Base-by-base conservation (phyloP, 2,888 invertebrate genomes). In the Pyrrhia umbra region DNA sequence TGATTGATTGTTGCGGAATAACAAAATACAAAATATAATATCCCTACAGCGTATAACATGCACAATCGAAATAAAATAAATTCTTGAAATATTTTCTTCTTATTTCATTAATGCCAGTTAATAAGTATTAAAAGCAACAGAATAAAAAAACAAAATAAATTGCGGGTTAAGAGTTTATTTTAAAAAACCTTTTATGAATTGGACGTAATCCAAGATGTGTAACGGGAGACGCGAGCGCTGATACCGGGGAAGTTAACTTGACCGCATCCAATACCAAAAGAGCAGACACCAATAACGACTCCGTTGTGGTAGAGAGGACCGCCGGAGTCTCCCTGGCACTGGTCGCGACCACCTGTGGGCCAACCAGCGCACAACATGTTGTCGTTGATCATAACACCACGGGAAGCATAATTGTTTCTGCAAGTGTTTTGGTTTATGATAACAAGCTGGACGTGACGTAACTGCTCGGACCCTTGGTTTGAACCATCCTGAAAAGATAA, bases 271-370 rank as follows among this genome's bases (percentile, higher is more conserved):
- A 10, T 1, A 0, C 89, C 87, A 73, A 77, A 89, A 5, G 89
- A 90, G 65, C 80, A 79, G 39, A 89, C 77, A 45, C 89, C 89
- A 6, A 89, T 85, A 5, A 90, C 77, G 2, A 87, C 63, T 2
- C 67, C 63, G 59, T 88, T 87, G 80, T 92, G 90, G 72, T 87
- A 80, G 6, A 91, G 85, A 27, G 92, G 91, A 34, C 92, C 88
- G 1, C 92, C 92, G 23, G 87, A 86, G 75, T 91, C 92, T 1
- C 89, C 89, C 57, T 83, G 84, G 83, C 92, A 92, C 81, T 90
- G 89, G 66, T 88, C 92, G 21, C 91, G 89, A 25, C 92, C 91
- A 5, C 91, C 90, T 0, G 88, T 85, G 62, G 84, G 43, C 82
- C 84, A 46, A 55, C 82, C 65, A 74, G 84, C 30, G 68, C 82